A percentile compares a stretch with the other conserved stretches of the same genome.
These are phyloP conservation scores for Cheilosia soror DNA, from an alignment of 2,888 invertebrate species.

Conservation along the genomic window DNA sequence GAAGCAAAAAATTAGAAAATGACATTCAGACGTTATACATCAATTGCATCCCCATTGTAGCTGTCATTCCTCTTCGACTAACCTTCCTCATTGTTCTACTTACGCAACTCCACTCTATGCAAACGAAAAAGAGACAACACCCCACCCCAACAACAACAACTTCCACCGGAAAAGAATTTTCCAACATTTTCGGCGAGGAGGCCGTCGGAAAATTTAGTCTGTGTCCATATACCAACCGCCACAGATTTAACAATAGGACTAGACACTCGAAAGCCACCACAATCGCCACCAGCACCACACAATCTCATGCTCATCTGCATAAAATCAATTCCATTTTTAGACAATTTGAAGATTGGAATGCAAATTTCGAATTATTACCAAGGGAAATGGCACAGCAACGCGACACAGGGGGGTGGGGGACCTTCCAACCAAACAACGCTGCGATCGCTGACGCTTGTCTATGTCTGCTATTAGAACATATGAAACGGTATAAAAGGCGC, in stretches of 20 bases:
- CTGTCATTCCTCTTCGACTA: constrained; percentile 5
- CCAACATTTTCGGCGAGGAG: constrained; percentile 54
- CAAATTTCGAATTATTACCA: constrained; percentile 83
- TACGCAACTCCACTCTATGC: constrained; percentile 12
- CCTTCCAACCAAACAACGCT: neutral
- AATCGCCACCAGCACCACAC: constrained; percentile 29
- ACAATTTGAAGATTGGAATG: constrained; percentile 84
- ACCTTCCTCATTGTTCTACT: constrained; percentile 15
- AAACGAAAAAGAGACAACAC: constrained; percentile 12
- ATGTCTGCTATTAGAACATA: constrained; percentile 55
- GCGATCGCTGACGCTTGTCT: constrained; percentile 44
- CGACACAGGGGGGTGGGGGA: neutral
- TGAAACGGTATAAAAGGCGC: constrained; percentile 47
- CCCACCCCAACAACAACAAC: neutral
- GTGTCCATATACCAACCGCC: constrained; percentile 46
- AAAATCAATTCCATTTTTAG: constrained; percentile 84
- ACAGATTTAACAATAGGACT: constrained; percentile 57
- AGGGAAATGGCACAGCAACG: constrained; percentile 76
- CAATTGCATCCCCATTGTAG: constrained; percentile 57
- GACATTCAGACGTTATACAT: constrained; percentile 71
- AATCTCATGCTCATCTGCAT: constrained; percentile 83
- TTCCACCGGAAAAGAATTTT: constrained; percentile 50
- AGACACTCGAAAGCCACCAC: constrained; percentile 16
- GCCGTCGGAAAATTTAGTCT: constrained; percentile 62
- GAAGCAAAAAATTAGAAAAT: constrained; percentile 71